Evolutionary conservation across 2,797 vertebrate genomes (phyloP).

Genomic region (Poeciliopsis infans): DNA sequence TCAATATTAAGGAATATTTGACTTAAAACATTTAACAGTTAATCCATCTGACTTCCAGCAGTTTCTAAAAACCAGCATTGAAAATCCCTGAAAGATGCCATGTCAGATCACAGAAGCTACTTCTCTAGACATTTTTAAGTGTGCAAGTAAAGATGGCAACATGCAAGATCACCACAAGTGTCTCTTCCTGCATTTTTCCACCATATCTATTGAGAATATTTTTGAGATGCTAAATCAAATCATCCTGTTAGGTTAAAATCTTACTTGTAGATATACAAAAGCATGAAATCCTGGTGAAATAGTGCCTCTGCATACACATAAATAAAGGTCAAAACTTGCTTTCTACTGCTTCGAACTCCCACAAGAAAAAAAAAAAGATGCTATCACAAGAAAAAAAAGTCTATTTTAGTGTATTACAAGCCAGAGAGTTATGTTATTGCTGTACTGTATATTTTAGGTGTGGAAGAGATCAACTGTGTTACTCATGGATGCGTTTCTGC

Average conservation of each 20-base stretch:
- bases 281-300: neutral
- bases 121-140: neutral
- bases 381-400: slow-evolving; percentile 2
- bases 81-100: neutral
- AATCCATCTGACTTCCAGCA: neutral
- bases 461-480: slow-evolving; percentile 14
- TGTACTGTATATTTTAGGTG: neutral
- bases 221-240: neutral
- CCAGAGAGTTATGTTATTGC: neutral
- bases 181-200: neutral
- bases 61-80: neutral
- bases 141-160: neutral
- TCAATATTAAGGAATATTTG: too few relatives aligned
- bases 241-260: neutral
- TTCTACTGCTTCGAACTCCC: neutral
- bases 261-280: neutral
- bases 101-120: neutral
- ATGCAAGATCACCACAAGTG: neutral
- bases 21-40: too few relatives aligned
- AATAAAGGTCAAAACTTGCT: neutral
- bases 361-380: neutral
- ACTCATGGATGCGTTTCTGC: slow-evolving; percentile 15
- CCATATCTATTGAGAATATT: neutral
- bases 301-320: neutral
- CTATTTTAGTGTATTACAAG: slow-evolving; percentile 16